Evolutionary conservation across 2,888 invertebrate species (phyloP), one percentile per base, ranked within the genome.

Genomic region (Agonopterix alstromeriana): DNA sequence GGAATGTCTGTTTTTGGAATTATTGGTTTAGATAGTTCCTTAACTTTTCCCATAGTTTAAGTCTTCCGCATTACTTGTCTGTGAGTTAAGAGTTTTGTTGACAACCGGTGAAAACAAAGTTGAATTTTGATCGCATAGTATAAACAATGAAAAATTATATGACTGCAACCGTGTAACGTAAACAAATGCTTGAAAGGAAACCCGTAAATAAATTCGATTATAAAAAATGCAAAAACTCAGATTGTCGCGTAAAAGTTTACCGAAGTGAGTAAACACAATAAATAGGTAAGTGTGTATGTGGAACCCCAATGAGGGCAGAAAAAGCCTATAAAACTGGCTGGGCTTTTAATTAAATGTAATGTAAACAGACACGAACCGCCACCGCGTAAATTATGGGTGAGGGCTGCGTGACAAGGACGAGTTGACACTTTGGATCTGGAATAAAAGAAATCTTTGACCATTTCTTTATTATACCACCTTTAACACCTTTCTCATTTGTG

Each of bases 271-370:
- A 54, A 58, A 58, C 57, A 52, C 45, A 47, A 48, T 50, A 45
- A 56, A 58, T 53, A 50, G 48, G 10, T 51, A 64, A 62, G 58
- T 50, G 52, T 56, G 55, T 63, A 59, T 54, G 55, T 59, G 56
- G 53, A 57, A 48, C 57, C 57, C 54, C 58, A 57, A 59, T 57
- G 57, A 51, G 57, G 57, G 60, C 54, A 56, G 53, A 49, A 53
- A 62, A 51, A 56, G 60, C 51, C 58, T 59, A 65, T 66, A 74
- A 70, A 75, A 70, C 55, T 8, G 63, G 65, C 53, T 27, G 57
- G 67, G 66, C 56, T 73, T 76, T 81, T 72, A 80, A 81, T 82
- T 80, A 80, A 79, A 77, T 72, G 70, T 73, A 73, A 73, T 71
- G 71, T 68, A 76, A 78, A 80, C 73, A 74, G 61, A 69, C 65